Evolutionary conservation across 2,888 invertebrate species (phyloP).

Genomic region (Scaptodrosophila latifasciaeformis): DNA sequence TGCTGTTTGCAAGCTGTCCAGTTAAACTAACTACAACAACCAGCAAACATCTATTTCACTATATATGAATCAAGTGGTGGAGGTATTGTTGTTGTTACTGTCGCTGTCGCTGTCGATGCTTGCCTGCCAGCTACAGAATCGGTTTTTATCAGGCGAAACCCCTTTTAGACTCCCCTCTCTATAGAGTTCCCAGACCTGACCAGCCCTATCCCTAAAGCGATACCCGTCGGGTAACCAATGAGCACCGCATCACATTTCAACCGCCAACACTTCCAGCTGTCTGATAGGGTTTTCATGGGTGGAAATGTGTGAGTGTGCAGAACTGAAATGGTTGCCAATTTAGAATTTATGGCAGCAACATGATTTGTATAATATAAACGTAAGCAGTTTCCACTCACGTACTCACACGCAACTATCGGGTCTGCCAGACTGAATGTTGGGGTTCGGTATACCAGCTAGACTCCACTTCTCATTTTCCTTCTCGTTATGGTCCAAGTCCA

Average conservation of each 20-base stretch:
- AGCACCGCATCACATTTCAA: slow-evolving; percentile 28
- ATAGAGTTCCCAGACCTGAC: no score
- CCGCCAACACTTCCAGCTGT: slow-evolving; percentile 21
- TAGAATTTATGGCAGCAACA: slow-evolving; percentile 69
- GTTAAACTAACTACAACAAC: slow-evolving; percentile 39
- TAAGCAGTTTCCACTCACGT: slow-evolving; percentile 71
- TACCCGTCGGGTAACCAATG: slow-evolving; percentile 19
- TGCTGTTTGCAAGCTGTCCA: slow-evolving; percentile 29
- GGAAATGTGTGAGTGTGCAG: slow-evolving; percentile 1
- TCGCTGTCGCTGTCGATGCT: neutral
- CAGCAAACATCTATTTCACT: no score
- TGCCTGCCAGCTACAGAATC: slow-evolving; percentile 28
- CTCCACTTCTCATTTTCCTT: neutral
- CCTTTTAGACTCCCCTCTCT: slow-evolving; percentile 30
- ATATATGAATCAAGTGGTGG: no score
- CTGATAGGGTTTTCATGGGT: neutral
- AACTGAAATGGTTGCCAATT: slow-evolving; percentile 70
- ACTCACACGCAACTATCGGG: slow-evolving; percentile 19
- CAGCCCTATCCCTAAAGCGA: slow-evolving; percentile 10
- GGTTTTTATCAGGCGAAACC: slow-evolving; percentile 63
- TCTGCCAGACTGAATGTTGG: neutral
- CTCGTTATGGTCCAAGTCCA: slow-evolving; percentile 11
- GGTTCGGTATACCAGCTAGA: neutral
- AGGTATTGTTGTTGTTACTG: no score
- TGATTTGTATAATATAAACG: slow-evolving; percentile 68